A percentile compares a stretch with the other conserved stretches of the same genome.
Evolutionary conservation across 1,140 invertebrate genomes (phyloP).

Genomic region (Danaus melanippus): DNA sequence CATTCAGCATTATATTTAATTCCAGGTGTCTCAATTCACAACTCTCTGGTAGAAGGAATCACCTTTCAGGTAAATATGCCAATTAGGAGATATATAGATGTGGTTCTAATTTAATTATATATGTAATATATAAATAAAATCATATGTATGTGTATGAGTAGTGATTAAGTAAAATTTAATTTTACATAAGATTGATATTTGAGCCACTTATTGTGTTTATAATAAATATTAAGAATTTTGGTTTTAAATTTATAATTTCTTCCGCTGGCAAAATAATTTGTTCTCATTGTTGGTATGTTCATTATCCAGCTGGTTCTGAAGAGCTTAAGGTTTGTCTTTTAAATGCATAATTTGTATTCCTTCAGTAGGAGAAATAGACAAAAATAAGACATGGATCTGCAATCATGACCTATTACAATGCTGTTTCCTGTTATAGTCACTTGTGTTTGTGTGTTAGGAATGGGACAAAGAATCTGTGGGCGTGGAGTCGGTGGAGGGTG

Average conservation of each 20-base stretch:
- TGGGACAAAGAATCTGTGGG: slow-evolving; percentile 38
- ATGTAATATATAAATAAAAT: no score
- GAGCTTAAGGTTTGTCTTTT: background rate
- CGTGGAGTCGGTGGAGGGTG: slow-evolving; percentile 26
- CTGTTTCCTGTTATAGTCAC: background rate
- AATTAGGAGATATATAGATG: background rate
- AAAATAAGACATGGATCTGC: background rate
- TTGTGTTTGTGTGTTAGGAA: slow-evolving; percentile 37
- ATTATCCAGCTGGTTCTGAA: no score
- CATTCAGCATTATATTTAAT: slow-evolving; percentile 17
- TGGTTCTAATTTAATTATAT: no score
- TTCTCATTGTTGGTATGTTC: no score
- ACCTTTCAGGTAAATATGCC: slow-evolving; percentile 46
- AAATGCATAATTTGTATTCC: background rate
- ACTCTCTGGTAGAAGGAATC: slow-evolving; percentile 50
- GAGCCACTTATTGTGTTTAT: no score
- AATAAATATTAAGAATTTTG: no score
- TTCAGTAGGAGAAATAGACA: background rate
- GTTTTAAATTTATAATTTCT: no score
- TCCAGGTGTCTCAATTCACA: slow-evolving; percentile 51
- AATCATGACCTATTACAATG: background rate
- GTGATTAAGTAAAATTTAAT: background rate
- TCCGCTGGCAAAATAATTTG: no score
- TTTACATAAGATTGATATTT: background rate
- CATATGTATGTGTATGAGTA: background rate